Percentiles rank a stretch among this genome's conserved stretches.
Conservation (phyloP, 2,797 vertebrate species). For the Micrastur ruficollis region DNA sequence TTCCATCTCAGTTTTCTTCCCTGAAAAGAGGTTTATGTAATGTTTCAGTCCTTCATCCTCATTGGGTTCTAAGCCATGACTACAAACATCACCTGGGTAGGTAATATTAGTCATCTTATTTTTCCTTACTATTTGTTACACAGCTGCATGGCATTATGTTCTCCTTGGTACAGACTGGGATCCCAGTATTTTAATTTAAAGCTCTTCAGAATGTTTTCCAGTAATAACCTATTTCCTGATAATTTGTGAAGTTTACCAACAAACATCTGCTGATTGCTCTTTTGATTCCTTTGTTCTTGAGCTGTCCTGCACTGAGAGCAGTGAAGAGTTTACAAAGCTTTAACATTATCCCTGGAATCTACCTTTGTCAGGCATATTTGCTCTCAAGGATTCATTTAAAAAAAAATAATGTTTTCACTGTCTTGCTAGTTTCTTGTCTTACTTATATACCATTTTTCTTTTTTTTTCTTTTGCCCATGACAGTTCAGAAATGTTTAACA, state of each 20-base stretch:
- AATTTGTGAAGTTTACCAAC: background rate
- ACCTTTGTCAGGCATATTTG: background rate
- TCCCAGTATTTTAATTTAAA: background rate
- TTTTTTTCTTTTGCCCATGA: background rate
- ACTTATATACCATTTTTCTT: background rate
- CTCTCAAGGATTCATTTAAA: background rate
- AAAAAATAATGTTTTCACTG: background rate
- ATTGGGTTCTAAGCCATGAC: background rate
- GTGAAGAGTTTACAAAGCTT: background rate
- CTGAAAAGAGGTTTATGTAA: background rate
- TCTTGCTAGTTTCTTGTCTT: background rate
- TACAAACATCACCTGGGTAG: background rate
- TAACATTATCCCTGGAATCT: background rate
- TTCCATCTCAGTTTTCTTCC: background rate
- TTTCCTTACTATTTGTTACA: background rate
- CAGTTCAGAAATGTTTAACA: background rate
- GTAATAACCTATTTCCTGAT: background rate
- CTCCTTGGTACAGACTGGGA: background rate
- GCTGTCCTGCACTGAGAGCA: background rate
- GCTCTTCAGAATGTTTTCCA: background rate
- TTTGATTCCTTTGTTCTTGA: background rate
- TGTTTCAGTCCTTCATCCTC: background rate
- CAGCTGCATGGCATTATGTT: background rate
- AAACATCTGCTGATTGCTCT: background rate
- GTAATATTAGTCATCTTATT: background rate